Evolutionary conservation across 1,140 invertebrate species (phyloP), one percentile per base, ranked within the genome.

Genomic region (Calliphora vicina): DNA sequence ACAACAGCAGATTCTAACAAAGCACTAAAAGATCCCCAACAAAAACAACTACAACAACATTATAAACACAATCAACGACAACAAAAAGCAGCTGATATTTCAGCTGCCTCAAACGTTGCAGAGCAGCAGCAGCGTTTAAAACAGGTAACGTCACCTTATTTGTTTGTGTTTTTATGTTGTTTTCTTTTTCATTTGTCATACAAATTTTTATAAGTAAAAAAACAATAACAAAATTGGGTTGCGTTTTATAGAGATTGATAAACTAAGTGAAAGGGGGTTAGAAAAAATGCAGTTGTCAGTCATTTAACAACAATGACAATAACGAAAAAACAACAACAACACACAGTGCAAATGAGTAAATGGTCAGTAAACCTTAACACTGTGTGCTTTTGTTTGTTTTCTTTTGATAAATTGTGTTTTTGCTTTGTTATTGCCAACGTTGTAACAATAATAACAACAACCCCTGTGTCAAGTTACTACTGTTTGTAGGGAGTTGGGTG

Each of bases 91-190:
- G 73, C 73, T 76, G 73, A 43, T 35, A 43, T 13, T 35, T 76
- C 73, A 76, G 73, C 13, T 76, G n/a, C 13, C 73, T 15, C 15
- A 15, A 27, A 26, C 9, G 73, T 12, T 8, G 73, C 73, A 76
- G 27, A 76, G 15, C 73, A 81, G 20, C 78, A 78, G 15, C 76
- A 81, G 25, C 50, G 27, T 81, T 23, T 67, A 13, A 61, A 81
- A 67, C 80, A 81, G 80, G 50, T 67, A 71, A 61, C 45, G 80
- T 42, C 80, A 81, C 12, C 45, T 57, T 57, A 27, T 27, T 50
- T 57, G 13, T 57, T 80, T 57, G 20, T 80, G 29, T 80, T 80
- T 26, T 50, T 50, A 20, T 61, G 20, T 45, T 80, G 35, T 35
- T 35, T 35, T 35, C 10, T 1, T 35, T 35, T 81, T 25, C 15